phyloP scores from a whole-genome alignment of 1,140 invertebrate genomes.

The Pemphigus obesinymphae region DNA sequence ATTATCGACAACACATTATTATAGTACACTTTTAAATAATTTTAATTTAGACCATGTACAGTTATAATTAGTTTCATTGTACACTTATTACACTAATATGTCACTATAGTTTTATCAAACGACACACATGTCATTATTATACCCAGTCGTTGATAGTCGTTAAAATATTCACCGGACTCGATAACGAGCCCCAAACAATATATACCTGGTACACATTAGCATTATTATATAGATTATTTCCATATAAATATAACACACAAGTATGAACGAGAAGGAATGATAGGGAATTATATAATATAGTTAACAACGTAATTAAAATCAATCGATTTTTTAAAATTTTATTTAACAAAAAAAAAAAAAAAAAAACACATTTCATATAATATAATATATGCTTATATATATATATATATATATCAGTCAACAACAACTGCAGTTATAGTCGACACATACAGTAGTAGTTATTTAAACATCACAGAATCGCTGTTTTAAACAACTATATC shows the following conservation, averaged over 20 bases:
- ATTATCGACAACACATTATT: too few relatives aligned
- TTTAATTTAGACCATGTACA: too few relatives aligned
- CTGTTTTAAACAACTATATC: slow-evolving; percentile 29
- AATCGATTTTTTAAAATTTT: not conserved
- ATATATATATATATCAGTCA: not conserved
- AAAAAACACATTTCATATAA: not conserved
- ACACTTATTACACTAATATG: too few relatives aligned
- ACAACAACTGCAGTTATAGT: not conserved
- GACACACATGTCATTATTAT: not conserved
- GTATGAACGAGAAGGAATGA: not conserved
- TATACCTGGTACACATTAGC: not conserved
- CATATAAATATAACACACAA: not conserved
- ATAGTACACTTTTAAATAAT: too few relatives aligned
- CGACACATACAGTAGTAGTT: not conserved
- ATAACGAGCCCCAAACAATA: not conserved
- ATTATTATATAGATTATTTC: not conserved
- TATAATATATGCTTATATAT: not conserved
- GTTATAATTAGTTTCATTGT: too few relatives aligned
- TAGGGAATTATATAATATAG: not conserved
- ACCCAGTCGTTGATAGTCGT: too few relatives aligned
- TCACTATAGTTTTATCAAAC: too few relatives aligned
- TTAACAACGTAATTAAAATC: not conserved
- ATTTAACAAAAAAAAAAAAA: slow-evolving; percentile 7
- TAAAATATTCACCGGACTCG: not conserved
- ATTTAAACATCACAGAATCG: slow-evolving; percentile 36